Evolutionary conservation across 2,113 vertebrate genomes (phyloP), one percentile per base, ranked within the genome.

Genomic region (Grammomys surdaster): DNA sequence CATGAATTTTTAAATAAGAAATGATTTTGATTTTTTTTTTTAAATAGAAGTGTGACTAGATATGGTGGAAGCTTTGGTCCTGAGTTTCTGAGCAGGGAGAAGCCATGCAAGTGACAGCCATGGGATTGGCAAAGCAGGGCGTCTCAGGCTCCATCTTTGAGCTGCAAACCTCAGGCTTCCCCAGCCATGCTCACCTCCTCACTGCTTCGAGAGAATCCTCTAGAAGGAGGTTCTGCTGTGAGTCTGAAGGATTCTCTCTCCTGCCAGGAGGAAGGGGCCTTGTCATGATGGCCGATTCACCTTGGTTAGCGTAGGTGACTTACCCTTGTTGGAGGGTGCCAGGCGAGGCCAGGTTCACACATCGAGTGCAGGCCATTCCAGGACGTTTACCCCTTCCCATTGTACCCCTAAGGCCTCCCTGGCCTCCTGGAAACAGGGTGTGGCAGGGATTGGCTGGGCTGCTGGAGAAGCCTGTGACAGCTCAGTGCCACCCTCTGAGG

Each of bases 401-500:
- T 33, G 36, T n/a, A 33, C 31, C n/a, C 70, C 7, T 0, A 7
- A 6, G 17, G 13, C 8, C 1, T 5, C 0, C 16, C 56, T 7
- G 77, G 51, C 69, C 54, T 40, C 56, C 58, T 1, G 20, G 22
- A 67, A 69, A 24, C 46, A 56, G 20, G 88, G 73, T 26, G 20
- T n/a, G 19, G 11, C 43, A 63, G 58, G 60, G 12, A 28, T 19
- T 0, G n/a, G 5, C 1, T 36, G 6, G 2, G 31, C 0, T 43
- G 11, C 2, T 0, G 8, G 48, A 8, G 63, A 46, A 36, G 96
- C 89, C 43, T 58, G 20, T 81, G 93, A 94, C 95, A 95, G 97
- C 85, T 96, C 96, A 65, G 89, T 0, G 0, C 95, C 65, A 0
- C 84, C 93, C 97, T 75, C 95, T 58, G 36, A 86, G 96, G 97